These are phyloP conservation scores for Loripinus fragilis DNA, from an alignment of 2,888 invertebrate species.

Conservation along the genomic window DNA sequence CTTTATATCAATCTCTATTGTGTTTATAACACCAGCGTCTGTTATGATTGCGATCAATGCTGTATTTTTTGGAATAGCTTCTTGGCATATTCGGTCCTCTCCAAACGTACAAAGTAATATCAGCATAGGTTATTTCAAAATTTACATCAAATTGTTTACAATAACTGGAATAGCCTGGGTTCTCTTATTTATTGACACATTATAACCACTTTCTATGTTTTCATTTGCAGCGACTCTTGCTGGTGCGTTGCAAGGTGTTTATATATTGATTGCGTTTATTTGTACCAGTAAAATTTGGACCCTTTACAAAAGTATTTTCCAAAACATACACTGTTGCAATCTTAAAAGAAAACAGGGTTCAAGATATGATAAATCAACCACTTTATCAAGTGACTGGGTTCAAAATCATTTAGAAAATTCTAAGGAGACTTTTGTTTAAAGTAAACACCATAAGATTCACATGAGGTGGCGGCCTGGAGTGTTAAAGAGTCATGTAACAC, in stretches of 20 bases:
- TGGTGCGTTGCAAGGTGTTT: conserved; percentile 67
- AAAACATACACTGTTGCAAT: not conserved
- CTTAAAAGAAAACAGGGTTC: not conserved
- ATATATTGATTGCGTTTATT: conserved; percentile 66
- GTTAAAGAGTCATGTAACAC: no score
- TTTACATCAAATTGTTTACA: conserved; percentile 67
- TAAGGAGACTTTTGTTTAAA: not conserved
- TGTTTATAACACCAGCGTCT: conserved; percentile 61
- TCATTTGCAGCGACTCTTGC: conserved; percentile 59
- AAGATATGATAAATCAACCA: not conserved
- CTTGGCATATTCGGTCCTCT: conserved; percentile 51
- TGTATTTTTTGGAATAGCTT: conserved; percentile 57
- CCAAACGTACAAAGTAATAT: conserved; percentile 32
- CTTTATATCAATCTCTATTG: conserved; percentile 26
- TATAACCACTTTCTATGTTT: conserved; percentile 57
- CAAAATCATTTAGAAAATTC: not conserved
- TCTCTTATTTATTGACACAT: conserved; percentile 62
- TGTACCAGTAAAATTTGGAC: conserved; percentile 38
- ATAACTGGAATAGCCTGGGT: conserved; percentile 72
- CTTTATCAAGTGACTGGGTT: not conserved
- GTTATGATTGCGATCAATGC: conserved; percentile 59
- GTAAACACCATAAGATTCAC: no score
- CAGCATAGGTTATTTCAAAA: conserved; percentile 36
- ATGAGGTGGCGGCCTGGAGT: no score
- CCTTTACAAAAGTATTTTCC: not conserved